These are phyloP conservation scores for Siphonodentalium dalli DNA, from an alignment of 2,888 invertebrate species.

Conservation along the genomic window DNA sequence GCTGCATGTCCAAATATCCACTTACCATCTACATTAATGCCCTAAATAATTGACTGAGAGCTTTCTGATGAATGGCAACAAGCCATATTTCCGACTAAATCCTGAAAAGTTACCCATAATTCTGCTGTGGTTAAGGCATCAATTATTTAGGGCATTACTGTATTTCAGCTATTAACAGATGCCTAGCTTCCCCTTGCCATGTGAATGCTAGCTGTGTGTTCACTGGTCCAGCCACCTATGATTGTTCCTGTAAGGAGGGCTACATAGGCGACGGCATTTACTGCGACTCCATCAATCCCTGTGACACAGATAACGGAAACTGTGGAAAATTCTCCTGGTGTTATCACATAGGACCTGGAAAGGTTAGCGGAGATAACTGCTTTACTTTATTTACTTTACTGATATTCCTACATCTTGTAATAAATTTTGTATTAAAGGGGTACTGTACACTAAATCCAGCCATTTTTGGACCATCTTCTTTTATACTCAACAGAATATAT, in stretches of 20 bases:
- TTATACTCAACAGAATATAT: too few species aligned
- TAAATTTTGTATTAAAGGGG: too few species aligned
- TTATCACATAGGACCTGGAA: constrained; percentile 42
- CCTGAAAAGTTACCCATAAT: too few species aligned
- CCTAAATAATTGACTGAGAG: too few species aligned
- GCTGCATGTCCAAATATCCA: too few species aligned
- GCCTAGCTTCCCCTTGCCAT: constrained; percentile 34
- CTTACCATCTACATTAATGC: too few species aligned
- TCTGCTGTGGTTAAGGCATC: too few species aligned
- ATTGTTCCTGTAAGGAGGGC: constrained; percentile 45
- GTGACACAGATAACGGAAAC: constrained; percentile 46
- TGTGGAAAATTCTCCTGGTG: constrained; percentile 44
- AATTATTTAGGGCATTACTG: neutral
- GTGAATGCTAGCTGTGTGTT: constrained; percentile 38
- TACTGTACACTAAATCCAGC: too few species aligned
- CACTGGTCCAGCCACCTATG: constrained; percentile 31
- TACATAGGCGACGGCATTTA: constrained; percentile 49
- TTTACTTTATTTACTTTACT: neutral
- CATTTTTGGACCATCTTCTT: too few species aligned
- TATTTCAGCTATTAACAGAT: constrained; percentile 4
- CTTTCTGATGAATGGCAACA: constrained; percentile 31
- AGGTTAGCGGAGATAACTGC: constrained; percentile 38
- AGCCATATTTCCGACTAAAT: neutral
- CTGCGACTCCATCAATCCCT: constrained; percentile 51
- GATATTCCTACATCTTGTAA: too few species aligned